Evolutionary conservation across 1,140 invertebrate genomes (phyloP).

Genomic region (Caerostris extrusa): DNA sequence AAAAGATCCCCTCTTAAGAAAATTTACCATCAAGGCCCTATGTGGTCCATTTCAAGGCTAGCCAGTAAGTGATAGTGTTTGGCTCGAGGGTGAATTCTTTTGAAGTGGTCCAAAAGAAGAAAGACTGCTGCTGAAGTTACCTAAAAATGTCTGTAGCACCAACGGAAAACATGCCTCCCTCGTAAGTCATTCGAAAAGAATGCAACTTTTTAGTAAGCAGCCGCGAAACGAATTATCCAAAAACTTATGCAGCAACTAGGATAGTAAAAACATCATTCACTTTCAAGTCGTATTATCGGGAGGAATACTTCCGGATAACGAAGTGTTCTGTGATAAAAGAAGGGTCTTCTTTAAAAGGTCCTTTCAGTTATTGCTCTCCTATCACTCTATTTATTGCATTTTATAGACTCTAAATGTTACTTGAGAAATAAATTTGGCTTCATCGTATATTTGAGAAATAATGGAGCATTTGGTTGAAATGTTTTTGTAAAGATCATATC

Average conservation of each 20-base stretch:
- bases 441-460: too few relatives aligned
- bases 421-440: too few relatives aligned
- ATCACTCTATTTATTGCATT: too few relatives aligned
- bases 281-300: background rate
- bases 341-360: background rate
- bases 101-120: conserved; percentile 40
- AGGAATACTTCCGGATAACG: background rate
- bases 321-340: conserved; percentile 10
- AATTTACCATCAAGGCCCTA: conserved; percentile 59
- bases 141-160: conserved; percentile 22
- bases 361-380: background rate
- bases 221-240: background rate
- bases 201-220: background rate
- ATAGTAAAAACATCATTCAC: background rate
- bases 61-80: conserved; percentile 31
- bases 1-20: conserved; percentile 56
- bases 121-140: conserved; percentile 15
- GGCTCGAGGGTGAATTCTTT: conserved; percentile 34
- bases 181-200: conserved; percentile 28
- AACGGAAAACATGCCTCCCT: conserved; percentile 29
- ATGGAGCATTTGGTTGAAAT: too few relatives aligned
- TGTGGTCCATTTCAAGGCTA: conserved; percentile 60
- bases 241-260: background rate
- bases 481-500: too few relatives aligned
- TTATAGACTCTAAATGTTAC: too few relatives aligned